Base-by-base conservation (phyloP, 2,888 invertebrate genomes). In the Lissonota sp. region DNA sequence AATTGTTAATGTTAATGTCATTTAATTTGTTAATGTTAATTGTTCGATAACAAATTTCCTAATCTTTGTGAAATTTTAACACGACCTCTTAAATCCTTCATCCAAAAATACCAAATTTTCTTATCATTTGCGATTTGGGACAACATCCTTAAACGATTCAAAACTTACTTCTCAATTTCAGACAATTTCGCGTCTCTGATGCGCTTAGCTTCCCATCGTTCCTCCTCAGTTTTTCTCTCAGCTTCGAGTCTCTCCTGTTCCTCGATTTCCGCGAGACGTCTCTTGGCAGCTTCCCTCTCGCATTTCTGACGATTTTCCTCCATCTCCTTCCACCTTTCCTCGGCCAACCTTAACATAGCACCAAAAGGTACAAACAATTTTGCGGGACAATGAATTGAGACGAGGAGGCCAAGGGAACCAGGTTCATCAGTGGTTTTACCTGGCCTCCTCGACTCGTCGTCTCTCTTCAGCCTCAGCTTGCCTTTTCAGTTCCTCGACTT, bases 181-280 rank as follows among this genome's bases (percentile, higher is more conserved):
- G 82, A 84, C 66, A 86, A 76, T 74, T 94, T 94, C 92, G 93
- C 93, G 93, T 93, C 92, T 90, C 93, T 91, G 55, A 93, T 93
- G 88, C 90, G 86, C 91, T 83, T 81, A 42, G 70, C 71, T 67
- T 93, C 94, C 90, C 91, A 82, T 70, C 92, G 92, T 4, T 93
- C 93, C 77, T 94, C 93, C 84, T 94, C 94, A 0, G 91, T 92
- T 84, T 93, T 91, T 58, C 91, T 90, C 87, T 93, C 93, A 84
- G 93, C 94, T 86, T 94, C 94, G 74, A 94, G 90, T 85, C 94
- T 94, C 53, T 93, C 93, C 78, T 91, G 91, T 81, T 94, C 94
- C 40, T 88, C 88, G 82, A 93, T 92, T 93, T 95, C 93, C 73
- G 93, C 94, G 75, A 93, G 86, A 63, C 93, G 93, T 5, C 93